phyloP scores from a whole-genome alignment of 2,888 invertebrate species.

The Drosophila siamana region DNA sequence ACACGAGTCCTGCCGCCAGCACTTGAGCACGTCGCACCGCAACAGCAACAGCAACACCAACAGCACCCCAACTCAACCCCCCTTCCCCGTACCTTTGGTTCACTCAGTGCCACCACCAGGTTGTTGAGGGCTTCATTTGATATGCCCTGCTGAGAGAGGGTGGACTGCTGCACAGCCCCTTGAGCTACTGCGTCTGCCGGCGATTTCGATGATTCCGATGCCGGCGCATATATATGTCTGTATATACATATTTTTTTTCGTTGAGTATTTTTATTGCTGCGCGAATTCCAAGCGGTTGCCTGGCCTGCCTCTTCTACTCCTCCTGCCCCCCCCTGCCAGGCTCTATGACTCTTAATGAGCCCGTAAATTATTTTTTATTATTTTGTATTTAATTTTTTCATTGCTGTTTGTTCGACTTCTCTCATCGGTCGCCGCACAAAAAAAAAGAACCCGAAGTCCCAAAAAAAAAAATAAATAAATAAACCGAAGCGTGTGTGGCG shows the following conservation, averaged over 20 bases:
- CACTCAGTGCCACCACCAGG: slow-evolving; percentile 14
- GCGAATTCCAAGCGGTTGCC: slow-evolving; percentile 55
- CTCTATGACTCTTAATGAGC: slow-evolving; percentile 70
- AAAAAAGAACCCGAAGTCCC: slow-evolving; percentile 15
- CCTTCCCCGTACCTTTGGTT: too few relatives aligned
- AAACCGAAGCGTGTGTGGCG: slow-evolving; percentile 64
- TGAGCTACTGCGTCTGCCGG: slow-evolving; percentile 16
- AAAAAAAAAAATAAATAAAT: too few relatives aligned
- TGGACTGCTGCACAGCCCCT: slow-evolving; percentile 32
- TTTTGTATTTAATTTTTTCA: slow-evolving; percentile 81
- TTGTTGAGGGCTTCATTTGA: slow-evolving; percentile 61
- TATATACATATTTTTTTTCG: slow-evolving; percentile 10
- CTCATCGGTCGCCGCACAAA: slow-evolving; percentile 13
- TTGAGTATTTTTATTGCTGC: slow-evolving; percentile 51
- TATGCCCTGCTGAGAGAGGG: slow-evolving; percentile 44
- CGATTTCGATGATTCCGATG: slow-evolving; percentile 32
- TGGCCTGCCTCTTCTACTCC: too few relatives aligned
- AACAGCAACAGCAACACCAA: slow-evolving; percentile 8
- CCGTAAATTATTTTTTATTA: slow-evolving; percentile 81
- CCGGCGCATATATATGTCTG: neutral
- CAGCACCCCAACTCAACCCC: too few relatives aligned
- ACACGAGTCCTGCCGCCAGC: slow-evolving; percentile 59
- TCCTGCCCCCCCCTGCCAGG: neutral
- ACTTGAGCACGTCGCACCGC: slow-evolving; percentile 76
- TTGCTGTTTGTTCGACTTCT: slow-evolving; percentile 62